A percentile compares a stretch with the other conserved stretches of the same genome.
phyloP scores from a whole-genome alignment of 2,113 vertebrate genomes.

The Scytalopus superciliaris region DNA sequence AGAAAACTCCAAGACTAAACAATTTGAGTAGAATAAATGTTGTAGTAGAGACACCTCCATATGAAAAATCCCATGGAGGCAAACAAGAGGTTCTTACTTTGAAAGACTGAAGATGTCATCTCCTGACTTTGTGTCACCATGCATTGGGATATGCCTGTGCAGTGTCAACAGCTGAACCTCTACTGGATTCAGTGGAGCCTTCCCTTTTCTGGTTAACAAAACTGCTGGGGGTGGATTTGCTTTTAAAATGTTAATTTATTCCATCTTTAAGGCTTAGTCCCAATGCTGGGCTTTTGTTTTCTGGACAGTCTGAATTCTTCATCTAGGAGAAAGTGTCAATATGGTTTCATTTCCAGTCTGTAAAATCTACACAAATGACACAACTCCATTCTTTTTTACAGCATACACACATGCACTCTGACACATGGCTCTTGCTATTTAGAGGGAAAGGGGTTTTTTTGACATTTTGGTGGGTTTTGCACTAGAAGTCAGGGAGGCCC shows the following conservation, averaged over 20 bases:
- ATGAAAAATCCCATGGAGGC: neutral
- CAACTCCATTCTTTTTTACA: neutral
- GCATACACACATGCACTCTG: neutral
- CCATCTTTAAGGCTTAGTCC: neutral
- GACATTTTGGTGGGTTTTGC: neutral
- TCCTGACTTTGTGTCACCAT: neutral
- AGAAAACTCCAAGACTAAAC: neutral
- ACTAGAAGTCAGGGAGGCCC: constrained; percentile 37
- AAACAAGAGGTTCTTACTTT: neutral
- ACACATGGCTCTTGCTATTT: neutral
- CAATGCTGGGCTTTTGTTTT: neutral
- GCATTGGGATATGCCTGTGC: neutral
- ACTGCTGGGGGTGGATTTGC: neutral
- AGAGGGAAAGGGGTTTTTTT: neutral
- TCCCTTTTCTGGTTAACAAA: neutral
- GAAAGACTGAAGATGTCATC: neutral
- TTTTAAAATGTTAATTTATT: constrained; percentile 4
- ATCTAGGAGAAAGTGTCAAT: neutral
- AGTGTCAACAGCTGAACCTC: neutral
- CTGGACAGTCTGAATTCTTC: neutral
- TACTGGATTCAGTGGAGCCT: neutral
- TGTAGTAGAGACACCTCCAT: neutral
- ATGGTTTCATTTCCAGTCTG: neutral
- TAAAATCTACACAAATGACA: neutral
- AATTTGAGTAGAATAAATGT: neutral